Evolutionary conservation across 2,113 vertebrate species (phyloP).

Genomic region (Lepisosteus oculatus): DNA sequence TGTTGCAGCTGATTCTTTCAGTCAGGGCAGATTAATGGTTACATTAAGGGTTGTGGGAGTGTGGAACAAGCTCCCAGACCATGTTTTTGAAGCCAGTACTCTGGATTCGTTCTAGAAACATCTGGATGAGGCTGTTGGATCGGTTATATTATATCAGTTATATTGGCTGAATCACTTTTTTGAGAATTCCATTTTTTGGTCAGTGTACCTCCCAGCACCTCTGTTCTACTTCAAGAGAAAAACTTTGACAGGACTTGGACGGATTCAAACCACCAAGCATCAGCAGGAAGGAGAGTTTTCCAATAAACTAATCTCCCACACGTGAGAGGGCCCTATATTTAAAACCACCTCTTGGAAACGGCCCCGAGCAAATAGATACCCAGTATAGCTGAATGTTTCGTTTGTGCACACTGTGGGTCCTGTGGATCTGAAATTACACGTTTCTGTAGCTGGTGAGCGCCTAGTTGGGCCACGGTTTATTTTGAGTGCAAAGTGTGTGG

Average conservation of each 20-base stretch:
- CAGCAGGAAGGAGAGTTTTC: neutral
- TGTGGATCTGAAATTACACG: constrained; percentile 3
- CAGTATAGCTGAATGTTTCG: neutral
- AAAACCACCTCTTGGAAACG: constrained; percentile 34
- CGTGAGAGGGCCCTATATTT: constrained; percentile 7
- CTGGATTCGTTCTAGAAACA: too few relatives aligned
- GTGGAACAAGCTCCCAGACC: too few relatives aligned
- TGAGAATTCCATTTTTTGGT: too few relatives aligned
- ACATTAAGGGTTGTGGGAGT: too few relatives aligned
- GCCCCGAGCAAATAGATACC: constrained; percentile 39
- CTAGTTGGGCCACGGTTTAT: neutral
- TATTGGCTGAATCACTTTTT: too few relatives aligned
- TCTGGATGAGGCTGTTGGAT: too few relatives aligned
- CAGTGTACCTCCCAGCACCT: neutral
- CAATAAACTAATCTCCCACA: constrained; percentile 23
- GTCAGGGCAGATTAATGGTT: too few relatives aligned
- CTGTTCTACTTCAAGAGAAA: neutral
- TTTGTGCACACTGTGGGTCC: neutral
- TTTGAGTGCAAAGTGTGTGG: neutral
- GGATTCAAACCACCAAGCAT: too few relatives aligned
- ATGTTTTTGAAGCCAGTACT: too few relatives aligned
- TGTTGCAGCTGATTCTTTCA: too few relatives aligned
- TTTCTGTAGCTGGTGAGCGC: neutral
- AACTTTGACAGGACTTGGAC: too few relatives aligned
- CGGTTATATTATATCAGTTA: too few relatives aligned